Conservation (phyloP, 2,888 invertebrate species). For the Stramonita haemastoma region DNA sequence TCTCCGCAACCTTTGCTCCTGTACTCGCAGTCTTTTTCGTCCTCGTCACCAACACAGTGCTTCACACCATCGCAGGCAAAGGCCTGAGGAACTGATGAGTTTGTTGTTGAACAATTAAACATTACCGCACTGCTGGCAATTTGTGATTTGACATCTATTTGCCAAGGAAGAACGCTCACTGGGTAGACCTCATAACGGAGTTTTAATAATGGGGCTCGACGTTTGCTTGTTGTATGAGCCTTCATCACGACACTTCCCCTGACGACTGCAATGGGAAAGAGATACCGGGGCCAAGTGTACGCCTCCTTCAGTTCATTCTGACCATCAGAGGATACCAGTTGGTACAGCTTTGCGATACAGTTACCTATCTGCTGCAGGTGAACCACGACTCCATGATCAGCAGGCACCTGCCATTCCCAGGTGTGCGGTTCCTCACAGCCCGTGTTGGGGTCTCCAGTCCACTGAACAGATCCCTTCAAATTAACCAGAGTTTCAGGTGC, state of each 20-base stretch:
- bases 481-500: neutral
- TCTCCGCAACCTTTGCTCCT: slow-evolving; percentile 5
- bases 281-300: neutral
- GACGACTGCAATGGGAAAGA: neutral
- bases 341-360: neutral
- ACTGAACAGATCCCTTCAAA: neutral
- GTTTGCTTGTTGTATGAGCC: neutral
- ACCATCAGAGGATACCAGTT: neutral
- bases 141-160: neutral
- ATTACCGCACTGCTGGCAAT: too few species aligned
- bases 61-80: slow-evolving; percentile 13
- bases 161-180: neutral
- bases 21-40: slow-evolving; percentile 22
- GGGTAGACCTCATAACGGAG: neutral
- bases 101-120: neutral
- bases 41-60: slow-evolving; percentile 19
- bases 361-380: neutral
- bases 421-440: neutral
- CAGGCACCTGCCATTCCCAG: neutral
- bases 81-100: neutral
- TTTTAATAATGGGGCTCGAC: neutral
- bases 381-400: neutral
- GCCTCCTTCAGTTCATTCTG: neutral
- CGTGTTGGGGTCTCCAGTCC: neutral
- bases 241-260: neutral